Base-by-base conservation (phyloP, 2,888 invertebrate genomes). In the Agrilus biguttatus region DNA sequence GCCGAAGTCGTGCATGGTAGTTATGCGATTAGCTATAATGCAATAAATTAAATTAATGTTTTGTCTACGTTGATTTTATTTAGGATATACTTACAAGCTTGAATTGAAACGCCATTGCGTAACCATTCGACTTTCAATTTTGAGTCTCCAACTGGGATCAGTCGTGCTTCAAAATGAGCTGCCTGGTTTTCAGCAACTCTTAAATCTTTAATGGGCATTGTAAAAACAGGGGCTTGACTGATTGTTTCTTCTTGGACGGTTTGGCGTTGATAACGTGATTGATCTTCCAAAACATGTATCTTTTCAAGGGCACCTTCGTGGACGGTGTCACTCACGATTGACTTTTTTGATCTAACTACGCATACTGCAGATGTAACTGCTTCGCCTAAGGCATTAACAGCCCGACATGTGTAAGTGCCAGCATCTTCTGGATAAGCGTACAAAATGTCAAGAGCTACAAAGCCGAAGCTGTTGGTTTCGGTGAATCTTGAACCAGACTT, bases 1-100 rank as follows among this genome's bases (percentile, higher is more conserved):
- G 39, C 97, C 97, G 63, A 97, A 96, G 64, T 98, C 97, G 61
- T 96, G 91, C 83, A 93, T 90, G 8, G 93, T 92, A 36, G 88
- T 87, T 28, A 87, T 74, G 46, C 90, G 85, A 61, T 90, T 90
- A n/a, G 89, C 83, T 83, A 52, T 41, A 63, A 61, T 49, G 39
- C 36, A 39, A 41, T 36, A 36, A 17, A 19, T 28, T 40, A 32
- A 35, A 8, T 37, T 33, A 5, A 21, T 5, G 21, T 33, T 33
- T 32, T 12, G 40, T 10, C 19, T 34, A 36, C 12, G 38, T 40
- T 21, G 7, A 21, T 5, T 21, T 21, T 21, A 5, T 19, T 14
- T 5, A 19, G 8, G 17, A 12, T 34, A 32, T 21, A 67, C 80
- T 77, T 70, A 83, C 83, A 88, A 45, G 89, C 89, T 74, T 86